Evolutionary conservation across 2,113 vertebrate species (phyloP).

Genomic region (Muntiacus muntjak): DNA sequence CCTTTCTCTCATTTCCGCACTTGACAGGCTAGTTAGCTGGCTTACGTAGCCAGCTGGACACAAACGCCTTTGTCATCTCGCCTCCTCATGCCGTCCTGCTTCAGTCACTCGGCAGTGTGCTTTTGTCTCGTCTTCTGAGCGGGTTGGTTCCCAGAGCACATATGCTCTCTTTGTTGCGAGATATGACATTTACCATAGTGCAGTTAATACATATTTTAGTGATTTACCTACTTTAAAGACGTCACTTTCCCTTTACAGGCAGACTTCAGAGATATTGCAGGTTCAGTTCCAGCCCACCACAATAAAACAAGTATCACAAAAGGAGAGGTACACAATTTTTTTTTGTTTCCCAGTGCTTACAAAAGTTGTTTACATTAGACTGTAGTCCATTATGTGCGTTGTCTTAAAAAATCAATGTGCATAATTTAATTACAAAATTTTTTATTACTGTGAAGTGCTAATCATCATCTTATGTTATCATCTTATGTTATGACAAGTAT

Average conservation of each 20-base stretch:
- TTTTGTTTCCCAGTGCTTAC: not conserved
- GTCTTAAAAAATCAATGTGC: not conserved
- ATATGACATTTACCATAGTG: slow-evolving; percentile 19
- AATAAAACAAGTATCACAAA: not conserved
- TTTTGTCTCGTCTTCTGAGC: slow-evolving; percentile 47
- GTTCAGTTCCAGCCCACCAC: not conserved
- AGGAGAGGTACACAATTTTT: not conserved
- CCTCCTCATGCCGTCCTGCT: slow-evolving; percentile 30
- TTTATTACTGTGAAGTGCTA: not conserved
- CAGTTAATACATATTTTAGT: not conserved
- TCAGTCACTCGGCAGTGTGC: slow-evolving; percentile 1
- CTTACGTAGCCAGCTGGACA: slow-evolving; percentile 28
- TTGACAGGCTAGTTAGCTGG: slow-evolving; percentile 46
- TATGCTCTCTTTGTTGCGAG: slow-evolving; percentile 13
- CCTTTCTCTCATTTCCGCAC: slow-evolving; percentile 43
- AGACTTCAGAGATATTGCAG: not conserved
- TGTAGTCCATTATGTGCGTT: not conserved
- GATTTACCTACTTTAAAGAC: slow-evolving; percentile 17
- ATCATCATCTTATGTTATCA: not conserved
- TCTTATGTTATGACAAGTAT: not conserved
- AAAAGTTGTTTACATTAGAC: not conserved
- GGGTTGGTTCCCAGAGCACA: slow-evolving; percentile 17
- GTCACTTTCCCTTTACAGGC: not conserved
- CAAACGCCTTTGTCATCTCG: slow-evolving; percentile 51
- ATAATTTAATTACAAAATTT: not conserved